Evolutionary conservation across 2,113 vertebrate species (phyloP), one percentile per base, ranked within the genome.

Genomic region (Chlamydotis undulata): DNA sequence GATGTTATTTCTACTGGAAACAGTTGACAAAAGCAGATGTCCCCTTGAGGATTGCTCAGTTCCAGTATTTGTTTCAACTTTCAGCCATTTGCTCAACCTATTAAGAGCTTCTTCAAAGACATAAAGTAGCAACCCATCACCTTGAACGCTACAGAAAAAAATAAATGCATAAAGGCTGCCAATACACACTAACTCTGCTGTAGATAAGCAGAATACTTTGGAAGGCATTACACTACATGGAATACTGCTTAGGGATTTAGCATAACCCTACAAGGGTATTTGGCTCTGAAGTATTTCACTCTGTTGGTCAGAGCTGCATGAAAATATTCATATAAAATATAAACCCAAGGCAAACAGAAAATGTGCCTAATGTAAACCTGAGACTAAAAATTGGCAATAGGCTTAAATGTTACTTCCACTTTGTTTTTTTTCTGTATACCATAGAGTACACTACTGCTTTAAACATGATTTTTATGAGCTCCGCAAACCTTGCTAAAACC

Each of bases 41-140:
- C 43, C 82, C 75, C 94, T 76, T 9, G 45, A 83, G 85, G 29
- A 83, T 5, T 92, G 33, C 53, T 71, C 25, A 83, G 71, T 87
- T 96, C 83, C 35, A 86, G 63, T 75, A 90, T 97, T 95, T 95
- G 61, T 95, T 96, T 92, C 79, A 94, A 61, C 59, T 95, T 84
- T 68, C 47, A 94, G 33, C 41, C 57, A 59, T 96, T 96, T 94
- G 65, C 89, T 96, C 82, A 96, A 95, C 83, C 67, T 95, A 90
- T 91, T 97, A 90, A 87, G 78, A 78, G 41, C 67, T 83, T 93
- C 74, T 80, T 90, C 81, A 89, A 94, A 95, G 89, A 41, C 28
- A 93, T 4, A 78, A 81, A 96, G 89, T 79, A 90, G 37, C 55
- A 83, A 45, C 50, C 25, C 45, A 91, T 82, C 55, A 75, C 56